Evolutionary conservation across 30 jellyfish, hydroid and myxozoan species (phyloP).

Genomic region (Aurelia sp.): DNA sequence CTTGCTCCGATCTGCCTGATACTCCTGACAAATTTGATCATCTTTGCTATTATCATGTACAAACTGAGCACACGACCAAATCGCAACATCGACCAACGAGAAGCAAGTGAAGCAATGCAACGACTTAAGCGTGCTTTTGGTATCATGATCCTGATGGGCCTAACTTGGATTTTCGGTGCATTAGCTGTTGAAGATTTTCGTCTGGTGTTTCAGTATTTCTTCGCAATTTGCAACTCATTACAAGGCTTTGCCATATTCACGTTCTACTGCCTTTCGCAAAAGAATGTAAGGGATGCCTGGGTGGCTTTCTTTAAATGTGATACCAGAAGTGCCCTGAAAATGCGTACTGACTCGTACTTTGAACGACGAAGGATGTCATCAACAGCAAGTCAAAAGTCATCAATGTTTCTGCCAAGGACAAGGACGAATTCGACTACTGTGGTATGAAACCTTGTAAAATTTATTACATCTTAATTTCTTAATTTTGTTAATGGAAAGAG

Average conservation of each 20-base stretch:
- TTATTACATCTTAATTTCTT: background rate
- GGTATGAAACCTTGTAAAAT: constrained; percentile 32
- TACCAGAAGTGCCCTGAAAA: constrained; percentile 79
- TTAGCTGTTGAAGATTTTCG: constrained; percentile 86
- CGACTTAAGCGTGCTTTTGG: constrained; percentile 97
- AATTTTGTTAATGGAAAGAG: too few species aligned
- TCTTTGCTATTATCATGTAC: constrained; percentile 91
- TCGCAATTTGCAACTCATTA: constrained; percentile 87
- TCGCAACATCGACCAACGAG: constrained; percentile 75
- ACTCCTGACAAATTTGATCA: constrained; percentile 68
- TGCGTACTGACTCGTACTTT: constrained; percentile 89
- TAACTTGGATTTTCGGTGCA: constrained; percentile 96
- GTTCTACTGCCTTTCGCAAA: constrained; percentile 88
- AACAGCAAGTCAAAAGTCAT: constrained; percentile 74
- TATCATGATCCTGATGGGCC: constrained; percentile 95
- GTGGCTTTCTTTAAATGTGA: constrained; percentile 85
- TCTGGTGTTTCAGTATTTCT: constrained; percentile 83
- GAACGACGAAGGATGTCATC: constrained; percentile 92
- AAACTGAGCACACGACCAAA: constrained; percentile 89
- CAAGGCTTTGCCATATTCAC: constrained; percentile 96
- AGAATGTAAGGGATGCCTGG: constrained; percentile 94
- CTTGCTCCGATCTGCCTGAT: constrained; percentile 94
- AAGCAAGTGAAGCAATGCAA: constrained; percentile 60
- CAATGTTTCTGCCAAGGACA: constrained; percentile 81
- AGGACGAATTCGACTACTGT: constrained; percentile 88